Base-by-base conservation (phyloP, 1,140 invertebrate species). In the Laupala kohalensis region DNA sequence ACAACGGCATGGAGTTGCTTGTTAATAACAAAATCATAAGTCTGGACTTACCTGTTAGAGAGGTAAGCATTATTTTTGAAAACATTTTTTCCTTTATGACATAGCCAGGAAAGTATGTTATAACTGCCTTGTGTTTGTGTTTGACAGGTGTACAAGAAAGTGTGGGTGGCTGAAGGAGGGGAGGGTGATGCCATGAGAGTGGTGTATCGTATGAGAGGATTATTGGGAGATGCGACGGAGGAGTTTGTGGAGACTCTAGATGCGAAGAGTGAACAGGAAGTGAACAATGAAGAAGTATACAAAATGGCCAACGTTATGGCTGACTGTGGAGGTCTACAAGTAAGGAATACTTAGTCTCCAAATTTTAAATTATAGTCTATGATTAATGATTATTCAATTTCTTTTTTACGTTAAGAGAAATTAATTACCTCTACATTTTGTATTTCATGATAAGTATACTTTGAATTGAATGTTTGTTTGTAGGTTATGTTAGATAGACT, bases 11-110 rank as follows among this genome's bases (percentile, higher is more conserved):
- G 96, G 97, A 99, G 80, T 83, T 99, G 69, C 84, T 99, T n/a
- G 96, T 99, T 0, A 95, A 96, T 77, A 98, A 98, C 80, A 98
- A 98, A 83, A 99, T 99, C 69, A 98, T 99, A 76, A 96, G 93
- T 73, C 83, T 99, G 0, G 96, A 99, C 83, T 82, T 99, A 69
- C 92, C 94, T 0, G 96, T 99, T 0, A 95, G 95, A 80, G 96
- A 98, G 77, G 93, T 95, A 25, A 69, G 72, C 68, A 26, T 9
- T 13, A 25, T n/a, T 67, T 66, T 5, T 67, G 25, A 25, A 67
- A 5, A 25, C 23, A 24, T 67, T 9, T 25, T 67, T 23, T 53
- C 19, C 1, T 53, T 53, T 37, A 15, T 37, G 6, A 37, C 30
- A 6, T 53, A 13, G 9, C 4, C 4, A 53, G 37, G 9, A 53